Conservation (phyloP, 2,888 invertebrate species). For the Rhabditoides inermis region DNA sequence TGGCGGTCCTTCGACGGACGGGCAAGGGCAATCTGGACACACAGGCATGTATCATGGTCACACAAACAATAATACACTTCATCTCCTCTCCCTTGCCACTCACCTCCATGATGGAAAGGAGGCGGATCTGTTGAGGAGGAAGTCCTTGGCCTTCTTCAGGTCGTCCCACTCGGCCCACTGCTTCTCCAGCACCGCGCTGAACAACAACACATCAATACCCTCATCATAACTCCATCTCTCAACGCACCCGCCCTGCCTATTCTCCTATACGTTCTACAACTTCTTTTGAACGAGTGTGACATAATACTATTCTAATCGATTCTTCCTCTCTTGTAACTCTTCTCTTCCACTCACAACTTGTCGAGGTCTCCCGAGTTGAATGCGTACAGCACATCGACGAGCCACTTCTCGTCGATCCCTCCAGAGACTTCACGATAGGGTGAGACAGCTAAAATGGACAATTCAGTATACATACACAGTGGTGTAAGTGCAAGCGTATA, state of each 20-base stretch:
- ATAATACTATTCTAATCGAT: too few species aligned
- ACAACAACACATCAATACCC: not conserved
- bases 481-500: too few species aligned
- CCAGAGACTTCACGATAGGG: conserved; percentile 77
- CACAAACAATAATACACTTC: too few species aligned
- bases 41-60: too few species aligned
- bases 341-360: conserved; percentile 15
- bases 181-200: conserved; percentile 60
- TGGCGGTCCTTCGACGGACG: conserved; percentile 77
- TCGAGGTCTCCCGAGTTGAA: conserved; percentile 71
- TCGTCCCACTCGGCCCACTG: conserved; percentile 55
- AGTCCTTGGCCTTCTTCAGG: conserved; percentile 36
- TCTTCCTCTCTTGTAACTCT: not conserved
- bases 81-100: too few species aligned
- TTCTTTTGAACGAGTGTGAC: too few species aligned
- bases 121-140: conserved; percentile 74
- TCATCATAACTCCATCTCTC: not conserved
- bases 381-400: conserved; percentile 63
- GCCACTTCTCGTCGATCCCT: conserved; percentile 77
- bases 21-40: conserved; percentile 80
- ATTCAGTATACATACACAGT: too few species aligned
- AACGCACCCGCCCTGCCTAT: too few species aligned
- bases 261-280: too few species aligned
- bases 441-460: conserved; percentile 81
- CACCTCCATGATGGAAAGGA: conserved; percentile 87